phyloP scores from a whole-genome alignment of 2,888 invertebrate species.

The Elgonia sp. region DNA sequence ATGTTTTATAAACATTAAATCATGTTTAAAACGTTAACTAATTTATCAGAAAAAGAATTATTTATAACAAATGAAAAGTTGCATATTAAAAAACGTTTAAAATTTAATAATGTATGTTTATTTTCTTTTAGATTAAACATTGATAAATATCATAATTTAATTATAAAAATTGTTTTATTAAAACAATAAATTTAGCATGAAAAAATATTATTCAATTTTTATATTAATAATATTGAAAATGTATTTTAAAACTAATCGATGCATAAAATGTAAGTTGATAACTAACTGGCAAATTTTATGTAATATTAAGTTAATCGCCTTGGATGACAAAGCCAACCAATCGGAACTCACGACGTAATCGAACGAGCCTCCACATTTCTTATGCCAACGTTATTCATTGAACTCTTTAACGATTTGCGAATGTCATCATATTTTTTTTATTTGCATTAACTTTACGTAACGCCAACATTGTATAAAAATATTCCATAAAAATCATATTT shows the following conservation, averaged over 20 bases:
- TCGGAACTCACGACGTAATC: slow-evolving; percentile 19
- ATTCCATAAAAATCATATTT: neutral
- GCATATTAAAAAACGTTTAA: no score
- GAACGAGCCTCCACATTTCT: slow-evolving; percentile 50
- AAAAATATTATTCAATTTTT: no score
- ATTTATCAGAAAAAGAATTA: no score
- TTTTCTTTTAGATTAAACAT: no score
- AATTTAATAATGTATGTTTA: no score
- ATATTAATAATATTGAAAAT: neutral
- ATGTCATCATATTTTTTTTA: slow-evolving; percentile 10
- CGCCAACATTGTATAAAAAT: slow-evolving; percentile 1
- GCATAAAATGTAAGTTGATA: slow-evolving; percentile 2
- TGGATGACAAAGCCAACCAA: slow-evolving; percentile 25
- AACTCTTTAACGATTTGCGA: slow-evolving; percentile 20
- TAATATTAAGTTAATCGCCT: slow-evolving; percentile 24
- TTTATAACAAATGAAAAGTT: no score
- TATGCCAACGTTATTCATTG: slow-evolving; percentile 5
- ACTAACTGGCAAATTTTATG: slow-evolving; percentile 22
- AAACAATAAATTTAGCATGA: no score
- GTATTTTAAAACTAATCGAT: neutral
- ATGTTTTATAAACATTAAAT: no score
- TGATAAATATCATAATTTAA: no score
- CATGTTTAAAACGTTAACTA: no score
- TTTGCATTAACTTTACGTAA: slow-evolving; percentile 23
- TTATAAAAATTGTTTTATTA: no score